Evolutionary conservation across 2,797 vertebrate species (phyloP).

Genomic region (Micromesistius poutassou): DNA sequence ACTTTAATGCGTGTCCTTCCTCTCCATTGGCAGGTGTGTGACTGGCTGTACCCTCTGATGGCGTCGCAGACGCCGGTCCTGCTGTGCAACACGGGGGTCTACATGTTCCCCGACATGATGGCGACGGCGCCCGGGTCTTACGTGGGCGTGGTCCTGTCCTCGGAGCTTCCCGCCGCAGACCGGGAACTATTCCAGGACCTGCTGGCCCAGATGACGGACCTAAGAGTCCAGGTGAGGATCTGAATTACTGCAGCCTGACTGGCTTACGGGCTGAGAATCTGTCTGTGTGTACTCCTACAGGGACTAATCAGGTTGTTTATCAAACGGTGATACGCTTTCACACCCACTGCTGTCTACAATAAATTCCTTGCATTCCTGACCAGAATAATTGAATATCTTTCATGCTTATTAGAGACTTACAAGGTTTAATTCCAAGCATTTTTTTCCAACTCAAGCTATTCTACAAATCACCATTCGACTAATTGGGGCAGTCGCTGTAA

Average conservation of each 20-base stretch:
- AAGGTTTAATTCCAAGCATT: neutral
- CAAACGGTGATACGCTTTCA: too few relatives aligned
- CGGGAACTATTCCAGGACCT: constrained; percentile 85
- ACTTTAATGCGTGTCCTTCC: neutral
- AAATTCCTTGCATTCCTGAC: neutral
- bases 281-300: neutral
- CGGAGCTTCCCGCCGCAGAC: constrained; percentile 80
- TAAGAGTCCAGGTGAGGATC: constrained; percentile 86
- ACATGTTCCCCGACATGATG: constrained; percentile 97
- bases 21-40: constrained; percentile 82
- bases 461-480: neutral
- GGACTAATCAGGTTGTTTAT: neutral
- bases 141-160: constrained; percentile 91
- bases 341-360: neutral
- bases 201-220: constrained; percentile 90
- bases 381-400: neutral
- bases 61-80: constrained; percentile 85
- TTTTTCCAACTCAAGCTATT: neutral
- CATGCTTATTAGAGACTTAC: neutral
- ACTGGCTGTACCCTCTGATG: constrained; percentile 96
- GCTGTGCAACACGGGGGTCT: constrained; percentile 89
- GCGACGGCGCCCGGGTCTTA: constrained; percentile 83
- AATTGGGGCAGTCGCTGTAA: neutral
- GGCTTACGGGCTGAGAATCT: neutral
- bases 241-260: neutral